Evolutionary conservation across 2,888 invertebrate genomes (phyloP).

Genomic region (Trypoxylon attenuatum): DNA sequence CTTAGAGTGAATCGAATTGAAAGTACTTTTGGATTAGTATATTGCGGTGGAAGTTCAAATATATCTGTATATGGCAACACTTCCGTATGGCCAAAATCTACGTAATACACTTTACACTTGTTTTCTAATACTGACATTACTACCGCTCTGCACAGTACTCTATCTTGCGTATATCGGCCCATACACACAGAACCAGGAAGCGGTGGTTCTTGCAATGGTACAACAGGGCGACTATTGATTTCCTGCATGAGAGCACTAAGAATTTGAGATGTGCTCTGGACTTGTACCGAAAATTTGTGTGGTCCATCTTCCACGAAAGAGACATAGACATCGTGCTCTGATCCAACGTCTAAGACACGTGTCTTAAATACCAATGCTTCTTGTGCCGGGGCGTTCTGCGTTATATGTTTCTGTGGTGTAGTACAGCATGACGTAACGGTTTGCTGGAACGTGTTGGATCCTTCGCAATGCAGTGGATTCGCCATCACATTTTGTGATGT

Average conservation of each 20-base stretch:
- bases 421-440: constrained; percentile 19
- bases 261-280: constrained; percentile 78
- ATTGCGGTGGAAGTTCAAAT: constrained; percentile 85
- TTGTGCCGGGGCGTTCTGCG: constrained; percentile 26
- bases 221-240: constrained; percentile 79
- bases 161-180: constrained; percentile 82
- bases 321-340: constrained; percentile 82
- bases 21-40: constrained; percentile 83
- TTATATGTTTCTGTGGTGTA: constrained; percentile 23
- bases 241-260: constrained; percentile 83
- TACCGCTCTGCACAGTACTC: constrained; percentile 84
- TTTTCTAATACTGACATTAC: constrained; percentile 84
- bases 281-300: constrained; percentile 84
- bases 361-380: constrained; percentile 68
- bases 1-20: constrained; percentile 85
- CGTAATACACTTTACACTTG: constrained; percentile 85
- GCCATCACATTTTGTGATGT: constrained; percentile 9
- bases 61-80: constrained; percentile 82
- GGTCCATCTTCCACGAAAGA: constrained; percentile 89
- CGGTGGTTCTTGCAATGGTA: constrained; percentile 81
- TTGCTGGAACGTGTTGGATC: constrained; percentile 14
- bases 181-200: constrained; percentile 86
- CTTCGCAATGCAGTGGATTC: constrained; percentile 14
- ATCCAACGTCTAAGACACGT: constrained; percentile 75
- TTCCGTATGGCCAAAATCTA: constrained; percentile 88